Evolutionary conservation across 2,888 invertebrate genomes (phyloP).

Genomic region (Chrysopilus asiliformis): DNA sequence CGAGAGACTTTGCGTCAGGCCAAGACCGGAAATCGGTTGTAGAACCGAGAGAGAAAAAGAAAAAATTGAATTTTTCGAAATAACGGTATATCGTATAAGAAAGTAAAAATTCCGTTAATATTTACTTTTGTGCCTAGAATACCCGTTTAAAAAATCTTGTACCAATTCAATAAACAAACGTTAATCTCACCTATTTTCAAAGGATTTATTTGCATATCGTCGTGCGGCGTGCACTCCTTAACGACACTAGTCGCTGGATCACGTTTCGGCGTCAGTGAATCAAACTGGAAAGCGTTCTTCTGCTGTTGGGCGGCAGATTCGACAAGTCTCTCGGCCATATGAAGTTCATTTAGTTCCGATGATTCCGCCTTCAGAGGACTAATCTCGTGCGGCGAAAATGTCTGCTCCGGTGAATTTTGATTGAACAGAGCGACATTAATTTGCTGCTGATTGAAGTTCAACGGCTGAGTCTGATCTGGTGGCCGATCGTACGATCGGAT

Average conservation of each 20-base stretch:
- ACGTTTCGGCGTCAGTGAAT: slow-evolving; percentile 35
- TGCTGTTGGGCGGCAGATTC: slow-evolving; percentile 32
- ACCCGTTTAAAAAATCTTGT: too few species aligned
- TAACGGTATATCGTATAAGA: too few species aligned
- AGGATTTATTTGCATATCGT: slow-evolving; percentile 17
- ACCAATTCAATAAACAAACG: too few species aligned
- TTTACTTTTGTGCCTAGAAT: too few species aligned
- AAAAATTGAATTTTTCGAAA: too few species aligned
- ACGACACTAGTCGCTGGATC: slow-evolving; percentile 12
- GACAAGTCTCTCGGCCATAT: slow-evolving; percentile 35
- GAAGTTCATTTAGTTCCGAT: slow-evolving; percentile 22
- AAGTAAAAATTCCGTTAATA: too few species aligned
- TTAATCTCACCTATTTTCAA: slow-evolving; percentile 19
- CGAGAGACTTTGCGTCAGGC: too few species aligned
- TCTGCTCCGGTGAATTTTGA: slow-evolving; percentile 19
- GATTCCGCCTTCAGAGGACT: slow-evolving; percentile 15
- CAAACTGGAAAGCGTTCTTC: slow-evolving; percentile 35
- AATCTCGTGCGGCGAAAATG: slow-evolving; percentile 19
- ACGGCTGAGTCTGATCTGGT: slow-evolving; percentile 17
- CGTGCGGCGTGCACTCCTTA: slow-evolving; percentile 10
- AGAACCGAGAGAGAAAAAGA: too few species aligned
- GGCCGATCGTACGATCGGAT: slow-evolving; percentile 18
- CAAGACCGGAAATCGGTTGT: too few species aligned
- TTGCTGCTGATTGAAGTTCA: slow-evolving; percentile 21
- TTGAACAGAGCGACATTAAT: slow-evolving; percentile 20